Conservation (phyloP, 2,113 vertebrate species). For the Mungos mungo region DNA sequence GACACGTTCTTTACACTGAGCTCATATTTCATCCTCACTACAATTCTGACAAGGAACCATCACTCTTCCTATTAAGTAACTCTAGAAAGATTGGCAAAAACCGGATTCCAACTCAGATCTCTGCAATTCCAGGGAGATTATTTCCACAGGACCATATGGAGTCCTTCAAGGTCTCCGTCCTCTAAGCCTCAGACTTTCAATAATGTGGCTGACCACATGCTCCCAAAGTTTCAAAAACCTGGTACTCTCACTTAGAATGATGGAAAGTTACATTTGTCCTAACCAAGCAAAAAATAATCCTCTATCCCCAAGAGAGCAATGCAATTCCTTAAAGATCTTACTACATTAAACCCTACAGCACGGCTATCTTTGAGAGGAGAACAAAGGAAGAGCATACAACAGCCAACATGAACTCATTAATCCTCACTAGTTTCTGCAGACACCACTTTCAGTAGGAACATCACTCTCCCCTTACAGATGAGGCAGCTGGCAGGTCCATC, state of each 20-base stretch:
- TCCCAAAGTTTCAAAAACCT: not conserved
- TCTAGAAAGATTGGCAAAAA: not conserved
- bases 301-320: constrained; percentile 7
- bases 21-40: not conserved
- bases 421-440: not conserved
- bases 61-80: not conserved
- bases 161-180: not conserved
- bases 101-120: not conserved
- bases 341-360: not conserved
- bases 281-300: not conserved
- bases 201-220: not conserved
- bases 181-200: not conserved
- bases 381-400: constrained; percentile 10
- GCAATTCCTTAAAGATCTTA: not conserved
- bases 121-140: not conserved
- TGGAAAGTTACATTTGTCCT: not conserved
- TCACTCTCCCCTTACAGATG: not conserved
- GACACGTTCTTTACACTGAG: not conserved
- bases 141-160: not conserved
- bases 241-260: not conserved
- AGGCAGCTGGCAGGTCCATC: not conserved
- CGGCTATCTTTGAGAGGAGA: not conserved
- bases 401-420: not conserved
- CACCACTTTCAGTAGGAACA: not conserved
- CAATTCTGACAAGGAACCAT: not conserved